Evolutionary conservation across 35 echinoderm and acorn worm species (phyloP).

Genomic region (Apostichopus californicus): DNA sequence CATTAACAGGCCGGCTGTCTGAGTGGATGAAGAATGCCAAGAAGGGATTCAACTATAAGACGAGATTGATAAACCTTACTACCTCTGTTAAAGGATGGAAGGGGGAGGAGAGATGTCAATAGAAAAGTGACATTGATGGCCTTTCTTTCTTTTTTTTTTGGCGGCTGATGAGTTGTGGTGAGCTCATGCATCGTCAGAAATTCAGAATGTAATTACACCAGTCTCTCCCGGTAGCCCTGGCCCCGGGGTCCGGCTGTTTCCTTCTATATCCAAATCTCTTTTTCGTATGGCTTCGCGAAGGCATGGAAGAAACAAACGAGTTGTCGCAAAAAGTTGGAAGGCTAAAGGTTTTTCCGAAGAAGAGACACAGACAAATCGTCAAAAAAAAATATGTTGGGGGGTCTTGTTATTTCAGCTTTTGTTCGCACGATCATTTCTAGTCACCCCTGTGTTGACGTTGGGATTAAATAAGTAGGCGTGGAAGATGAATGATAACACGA

Average conservation of each 20-base stretch:
- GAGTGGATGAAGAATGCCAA: conserved; percentile 47
- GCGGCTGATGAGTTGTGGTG: conserved; percentile 25
- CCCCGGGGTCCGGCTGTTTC: conserved; percentile 47
- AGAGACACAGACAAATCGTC: neutral
- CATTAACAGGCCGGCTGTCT: conserved; percentile 43
- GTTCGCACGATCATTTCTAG: neutral
- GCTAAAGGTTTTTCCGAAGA: neutral
- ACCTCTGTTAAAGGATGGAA: neutral
- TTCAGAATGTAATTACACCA: conserved; percentile 37
- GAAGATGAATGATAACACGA: neutral
- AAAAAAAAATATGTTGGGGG: neutral
- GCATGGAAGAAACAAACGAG: neutral
- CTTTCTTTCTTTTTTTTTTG: neutral
- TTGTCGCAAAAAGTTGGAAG: conserved; percentile 2
- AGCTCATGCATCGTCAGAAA: neutral
- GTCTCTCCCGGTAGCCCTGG: conserved; percentile 25
- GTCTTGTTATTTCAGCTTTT: conserved; percentile 41
- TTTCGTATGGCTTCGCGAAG: neutral
- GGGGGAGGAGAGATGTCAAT: conserved; percentile 24
- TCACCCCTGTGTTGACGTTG: conserved; percentile 14
- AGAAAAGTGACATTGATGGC: conserved; percentile 49
- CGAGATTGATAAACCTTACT: conserved; percentile 51
- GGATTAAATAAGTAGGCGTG: conserved; percentile 38
- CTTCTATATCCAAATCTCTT: neutral
- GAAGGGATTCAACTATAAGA: conserved; percentile 1